Conservation (phyloP, 2,113 vertebrate genomes). For the Oncorhynchus keta region DNA sequence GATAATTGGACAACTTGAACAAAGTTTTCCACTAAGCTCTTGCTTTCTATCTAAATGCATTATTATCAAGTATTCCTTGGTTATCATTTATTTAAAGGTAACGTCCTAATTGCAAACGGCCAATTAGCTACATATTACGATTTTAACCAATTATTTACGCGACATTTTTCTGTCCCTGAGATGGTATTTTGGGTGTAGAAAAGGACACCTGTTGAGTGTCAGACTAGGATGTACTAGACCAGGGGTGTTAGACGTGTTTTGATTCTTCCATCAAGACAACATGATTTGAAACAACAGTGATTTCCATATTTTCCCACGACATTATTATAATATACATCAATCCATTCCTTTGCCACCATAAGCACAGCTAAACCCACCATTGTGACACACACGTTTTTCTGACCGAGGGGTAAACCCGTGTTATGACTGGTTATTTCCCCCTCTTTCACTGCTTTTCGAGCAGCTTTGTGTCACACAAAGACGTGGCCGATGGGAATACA, state of each 20-base stretch:
- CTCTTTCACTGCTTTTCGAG: conserved; percentile 30
- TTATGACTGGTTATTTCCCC: conserved; percentile 20
- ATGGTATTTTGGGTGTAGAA: conserved; percentile 4
- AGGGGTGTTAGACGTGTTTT: conserved; percentile 3
- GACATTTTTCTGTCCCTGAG: conserved; percentile 6
- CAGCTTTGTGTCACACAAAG: conserved; percentile 64
- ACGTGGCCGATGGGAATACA: conserved; percentile 74
- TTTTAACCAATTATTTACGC: conserved; percentile 33
- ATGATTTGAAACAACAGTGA: conserved; percentile 26
- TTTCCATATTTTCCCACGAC: conserved; percentile 35
- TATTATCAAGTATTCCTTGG: conserved; percentile 60
- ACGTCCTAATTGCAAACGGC: conserved; percentile 37
- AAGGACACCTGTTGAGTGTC: neutral
- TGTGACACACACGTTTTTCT: conserved; percentile 1
- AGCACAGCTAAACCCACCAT: neutral
- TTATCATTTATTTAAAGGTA: conserved; percentile 55
- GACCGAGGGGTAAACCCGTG: neutral
- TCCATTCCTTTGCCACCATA: neutral
- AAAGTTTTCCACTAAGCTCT: conserved; percentile 59
- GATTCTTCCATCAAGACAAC: conserved; percentile 23
- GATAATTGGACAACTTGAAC: conserved; percentile 71
- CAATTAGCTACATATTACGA: conserved; percentile 27
- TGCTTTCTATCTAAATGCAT: conserved; percentile 42
- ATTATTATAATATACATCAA: conserved; percentile 4
- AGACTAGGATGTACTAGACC: neutral